Conservation (phyloP, 2,797 vertebrate species). For the Buceros bicornis region DNA sequence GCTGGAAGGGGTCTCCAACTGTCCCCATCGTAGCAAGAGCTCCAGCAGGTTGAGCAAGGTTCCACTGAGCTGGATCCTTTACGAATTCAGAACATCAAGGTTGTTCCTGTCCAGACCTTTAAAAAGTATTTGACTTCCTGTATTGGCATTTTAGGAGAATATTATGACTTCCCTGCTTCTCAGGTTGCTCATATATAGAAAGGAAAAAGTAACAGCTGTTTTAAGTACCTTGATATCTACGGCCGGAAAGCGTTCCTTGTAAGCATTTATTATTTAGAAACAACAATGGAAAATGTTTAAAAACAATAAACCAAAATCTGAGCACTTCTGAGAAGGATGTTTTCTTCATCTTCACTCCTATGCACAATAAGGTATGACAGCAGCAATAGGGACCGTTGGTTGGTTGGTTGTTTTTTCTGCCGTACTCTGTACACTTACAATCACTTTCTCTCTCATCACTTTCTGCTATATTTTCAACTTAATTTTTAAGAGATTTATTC, state of each 20-base stretch:
- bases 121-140: neutral
- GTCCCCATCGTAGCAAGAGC: neutral
- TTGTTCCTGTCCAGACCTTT: neutral
- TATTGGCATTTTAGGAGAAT: neutral
- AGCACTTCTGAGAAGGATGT: neutral
- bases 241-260: neutral
- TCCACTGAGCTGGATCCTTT: neutral
- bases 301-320: neutral
- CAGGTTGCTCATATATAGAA: neutral
- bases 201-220: neutral
- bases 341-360: neutral
- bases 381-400: neutral
- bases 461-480: neutral
- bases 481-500: neutral
- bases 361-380: neutral
- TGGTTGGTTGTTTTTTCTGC: rapidly evolving
- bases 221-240: neutral
- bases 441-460: neutral
- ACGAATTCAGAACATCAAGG: neutral
- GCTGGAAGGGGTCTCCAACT: neutral
- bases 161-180: neutral
- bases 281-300: neutral
- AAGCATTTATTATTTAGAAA: neutral
- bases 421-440: neutral
- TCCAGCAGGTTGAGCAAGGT: neutral